Conservation (phyloP, 2,888 invertebrate species). For the Lacanobia oleracea region DNA sequence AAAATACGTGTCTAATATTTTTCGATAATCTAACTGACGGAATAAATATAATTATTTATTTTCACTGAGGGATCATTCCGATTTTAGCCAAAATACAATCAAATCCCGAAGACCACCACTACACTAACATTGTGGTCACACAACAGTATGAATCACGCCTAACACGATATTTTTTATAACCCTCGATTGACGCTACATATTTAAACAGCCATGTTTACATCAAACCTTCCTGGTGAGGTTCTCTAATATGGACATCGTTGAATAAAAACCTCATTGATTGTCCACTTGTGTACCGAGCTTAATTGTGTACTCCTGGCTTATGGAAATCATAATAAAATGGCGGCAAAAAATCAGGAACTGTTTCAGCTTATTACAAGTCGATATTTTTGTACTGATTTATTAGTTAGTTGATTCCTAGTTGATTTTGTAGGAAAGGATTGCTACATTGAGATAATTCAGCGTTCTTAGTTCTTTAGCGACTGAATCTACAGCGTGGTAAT, state of each 20-base stretch:
- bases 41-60: too few species aligned
- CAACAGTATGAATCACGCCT: slow-evolving; percentile 29
- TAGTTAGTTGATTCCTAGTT: background rate
- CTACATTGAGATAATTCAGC: background rate
- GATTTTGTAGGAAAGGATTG: background rate
- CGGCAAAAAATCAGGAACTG: slow-evolving; percentile 57
- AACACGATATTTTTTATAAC: slow-evolving; percentile 38
- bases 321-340: slow-evolving; percentile 46
- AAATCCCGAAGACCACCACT: background rate
- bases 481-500: too few species aligned
- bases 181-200: slow-evolving; percentile 48
- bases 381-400: slow-evolving; percentile 42
- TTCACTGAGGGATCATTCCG: too few species aligned
- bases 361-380: slow-evolving; percentile 14
- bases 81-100: background rate
- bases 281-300: slow-evolving; percentile 50
- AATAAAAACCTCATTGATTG: slow-evolving; percentile 59
- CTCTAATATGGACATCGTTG: slow-evolving; percentile 58
- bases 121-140: slow-evolving; percentile 8
- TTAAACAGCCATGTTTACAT: slow-evolving; percentile 43
- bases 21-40: too few species aligned
- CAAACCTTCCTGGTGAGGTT: slow-evolving; percentile 58
- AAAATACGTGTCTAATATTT: too few species aligned
- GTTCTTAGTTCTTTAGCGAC: too few species aligned
- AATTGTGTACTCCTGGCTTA: slow-evolving; percentile 53